Evolutionary conservation across 1,140 invertebrate genomes (phyloP).

Genomic region (Euborellia annulipes): DNA sequence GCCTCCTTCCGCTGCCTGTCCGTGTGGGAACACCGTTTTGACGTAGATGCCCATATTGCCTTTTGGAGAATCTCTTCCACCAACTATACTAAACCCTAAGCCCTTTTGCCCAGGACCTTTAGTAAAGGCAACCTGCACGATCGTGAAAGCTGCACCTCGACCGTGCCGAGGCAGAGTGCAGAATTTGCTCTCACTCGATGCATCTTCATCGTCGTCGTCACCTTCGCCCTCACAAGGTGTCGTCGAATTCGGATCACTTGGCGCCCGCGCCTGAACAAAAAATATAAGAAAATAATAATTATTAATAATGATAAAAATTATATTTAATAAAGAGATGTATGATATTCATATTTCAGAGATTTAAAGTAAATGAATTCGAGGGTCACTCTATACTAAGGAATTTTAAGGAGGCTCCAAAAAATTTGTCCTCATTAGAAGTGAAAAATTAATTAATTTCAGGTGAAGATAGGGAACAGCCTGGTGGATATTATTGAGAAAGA

Average conservation of each 20-base stretch:
- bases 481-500: too few relatives aligned
- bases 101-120: conserved; percentile 74
- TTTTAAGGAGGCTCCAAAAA: too few relatives aligned
- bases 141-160: conserved; percentile 29
- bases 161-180: conserved; percentile 33
- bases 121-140: conserved; percentile 44
- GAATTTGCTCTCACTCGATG: conserved; percentile 30
- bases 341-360: too few relatives aligned
- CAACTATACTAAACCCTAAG: conserved; percentile 82
- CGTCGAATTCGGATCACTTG: conserved; percentile 13
- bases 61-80: conserved; percentile 72
- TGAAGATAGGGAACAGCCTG: too few relatives aligned
- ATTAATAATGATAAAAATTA: conserved; percentile 2
- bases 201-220: conserved; percentile 27
- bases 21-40: conserved; percentile 75
- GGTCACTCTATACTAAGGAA: too few relatives aligned
- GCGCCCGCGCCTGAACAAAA: conserved; percentile 12
- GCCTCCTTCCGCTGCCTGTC: conserved; percentile 69
- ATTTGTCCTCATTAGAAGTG: too few relatives aligned
- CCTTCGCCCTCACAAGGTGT: conserved; percentile 28
- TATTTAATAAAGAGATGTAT: neutral
- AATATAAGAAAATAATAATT: neutral
- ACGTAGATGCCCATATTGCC: conserved; percentile 84
- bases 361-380: too few relatives aligned
- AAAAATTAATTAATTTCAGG: too few relatives aligned